These are phyloP conservation scores for Thalassarche chlororhynchos DNA, from an alignment of 2,113 vertebrate species.

Conservation along the genomic window DNA sequence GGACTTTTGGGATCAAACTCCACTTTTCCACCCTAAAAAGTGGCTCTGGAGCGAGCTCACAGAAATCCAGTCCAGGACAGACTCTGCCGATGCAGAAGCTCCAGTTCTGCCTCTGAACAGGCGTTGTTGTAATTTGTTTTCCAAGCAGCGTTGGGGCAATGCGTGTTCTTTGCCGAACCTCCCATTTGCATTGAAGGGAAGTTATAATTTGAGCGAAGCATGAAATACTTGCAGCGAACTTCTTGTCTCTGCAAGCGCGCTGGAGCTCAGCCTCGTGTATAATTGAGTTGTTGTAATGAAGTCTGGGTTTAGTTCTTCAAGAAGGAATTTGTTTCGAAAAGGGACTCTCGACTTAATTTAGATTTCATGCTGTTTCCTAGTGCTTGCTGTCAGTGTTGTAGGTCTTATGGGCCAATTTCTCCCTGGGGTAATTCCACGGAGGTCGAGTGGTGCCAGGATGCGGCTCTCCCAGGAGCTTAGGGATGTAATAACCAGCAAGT, in stretches of 20 bases:
- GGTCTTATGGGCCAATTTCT: not conserved
- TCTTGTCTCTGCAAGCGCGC: not conserved
- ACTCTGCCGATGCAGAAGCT: not conserved
- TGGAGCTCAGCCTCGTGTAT: slow-evolving; percentile 63
- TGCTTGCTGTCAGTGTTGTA: not conserved
- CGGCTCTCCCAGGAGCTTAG: not conserved
- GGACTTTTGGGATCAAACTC: not conserved
- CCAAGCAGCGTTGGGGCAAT: not conserved
- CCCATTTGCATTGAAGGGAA: not conserved
- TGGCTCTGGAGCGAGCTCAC: not conserved
- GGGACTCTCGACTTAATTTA: slow-evolving; percentile 52
- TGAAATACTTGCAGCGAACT: not conserved
- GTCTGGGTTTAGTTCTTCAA: slow-evolving; percentile 3
- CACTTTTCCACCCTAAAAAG: not conserved
- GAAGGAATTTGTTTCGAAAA: slow-evolving; percentile 51
- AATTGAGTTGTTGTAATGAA: slow-evolving; percentile 70
- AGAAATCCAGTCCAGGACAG: not conserved
- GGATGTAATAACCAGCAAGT: not conserved
- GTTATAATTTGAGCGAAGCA: not conserved
- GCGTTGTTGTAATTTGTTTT: not conserved
- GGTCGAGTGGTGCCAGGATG: not conserved
- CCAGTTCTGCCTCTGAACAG: not conserved
- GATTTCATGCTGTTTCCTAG: slow-evolving; percentile 7
- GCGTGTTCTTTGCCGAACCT: not conserved
- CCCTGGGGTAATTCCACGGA: not conserved